Evolutionary conservation across 1,140 invertebrate species (phyloP), one percentile per base, ranked within the genome.

Genomic region (Hetaerina americana): DNA sequence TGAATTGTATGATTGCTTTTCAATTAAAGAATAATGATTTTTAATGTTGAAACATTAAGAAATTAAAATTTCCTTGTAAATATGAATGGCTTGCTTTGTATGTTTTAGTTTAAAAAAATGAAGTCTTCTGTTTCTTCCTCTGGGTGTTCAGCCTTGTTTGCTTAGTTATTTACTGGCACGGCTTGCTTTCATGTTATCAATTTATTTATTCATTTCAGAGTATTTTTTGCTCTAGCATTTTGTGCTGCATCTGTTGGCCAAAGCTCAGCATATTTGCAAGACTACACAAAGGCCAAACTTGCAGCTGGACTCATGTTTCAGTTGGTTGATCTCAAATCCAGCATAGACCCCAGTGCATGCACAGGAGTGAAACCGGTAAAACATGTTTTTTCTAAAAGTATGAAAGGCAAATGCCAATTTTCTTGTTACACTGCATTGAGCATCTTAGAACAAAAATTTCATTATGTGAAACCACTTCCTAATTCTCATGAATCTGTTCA

Each of bases 261-360:
- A 75, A 81, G 84, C 0, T 79, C 81, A 15, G 82, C 83, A 0
- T 85, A 83, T 74, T 80, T 86, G 12, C 86, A 86, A 12, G 87
- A 89, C 73, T 88, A 85, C 76, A 81, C 81, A 0, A 88, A 87
- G 78, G 87, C 86, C 3, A 86, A 86, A 76, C 70, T 84, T 18
- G 84, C 88, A 12, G 86, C 87, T 18, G 79, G 77, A 1, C 76
- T 80, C 26, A 82, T 85, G 69, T 85, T 84, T 71, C 74, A 79
- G 29, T 74, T 88, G 5, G 79, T 87, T 27, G 82, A 86, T 70
- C 75, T 79, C 57, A 77, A 80, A 73, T 82, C 86, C 12, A 73
- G 77, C 26, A 85, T 87, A 24, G 83, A 87, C 75, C 76, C 78
- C 27, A 79, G 79, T 72, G 80, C 78, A 29, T 70, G 73, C 25